Evolutionary conservation across 2,888 invertebrate species (phyloP).

Genomic region (Zaprionus bogoriensis): DNA sequence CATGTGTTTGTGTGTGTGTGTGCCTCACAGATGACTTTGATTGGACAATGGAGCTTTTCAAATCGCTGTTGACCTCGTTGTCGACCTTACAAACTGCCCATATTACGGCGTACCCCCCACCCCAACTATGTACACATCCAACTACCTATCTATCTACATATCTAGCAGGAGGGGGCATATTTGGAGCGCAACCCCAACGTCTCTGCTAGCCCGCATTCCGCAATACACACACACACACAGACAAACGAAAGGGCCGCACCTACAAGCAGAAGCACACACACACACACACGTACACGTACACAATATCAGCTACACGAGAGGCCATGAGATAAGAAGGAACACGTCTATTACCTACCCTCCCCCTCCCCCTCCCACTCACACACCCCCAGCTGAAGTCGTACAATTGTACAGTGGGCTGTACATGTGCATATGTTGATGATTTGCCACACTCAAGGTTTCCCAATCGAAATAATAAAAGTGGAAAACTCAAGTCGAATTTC

Average conservation of each 20-base stretch:
- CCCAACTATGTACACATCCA: not conserved
- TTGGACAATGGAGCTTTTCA: slow-evolving; percentile 60
- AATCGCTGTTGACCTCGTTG: slow-evolving; percentile 65
- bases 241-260: slow-evolving; percentile 41
- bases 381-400: slow-evolving; percentile 42
- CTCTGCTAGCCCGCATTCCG: no score
- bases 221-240: slow-evolving; percentile 11
- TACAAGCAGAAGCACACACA: slow-evolving; percentile 6
- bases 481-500: slow-evolving; percentile 1
- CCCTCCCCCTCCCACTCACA: no score
- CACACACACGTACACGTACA: not conserved
- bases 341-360: slow-evolving; percentile 23
- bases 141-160: slow-evolving; percentile 4
- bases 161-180: not conserved
- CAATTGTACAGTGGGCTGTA: slow-evolving; percentile 18
- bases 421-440: not conserved
- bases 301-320: slow-evolving; percentile 29
- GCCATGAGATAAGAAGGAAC: slow-evolving; percentile 31
- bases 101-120: slow-evolving; percentile 34
- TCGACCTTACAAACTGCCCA: slow-evolving; percentile 65
- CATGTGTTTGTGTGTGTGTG: slow-evolving; percentile 18
- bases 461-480: slow-evolving; percentile 1
- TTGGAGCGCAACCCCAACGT: not conserved
- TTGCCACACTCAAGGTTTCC: slow-evolving; percentile 42
- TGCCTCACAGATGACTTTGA: slow-evolving; percentile 51